Evolutionary conservation across 2,797 vertebrate genomes (phyloP).

Genomic region (Spea hammondii): DNA sequence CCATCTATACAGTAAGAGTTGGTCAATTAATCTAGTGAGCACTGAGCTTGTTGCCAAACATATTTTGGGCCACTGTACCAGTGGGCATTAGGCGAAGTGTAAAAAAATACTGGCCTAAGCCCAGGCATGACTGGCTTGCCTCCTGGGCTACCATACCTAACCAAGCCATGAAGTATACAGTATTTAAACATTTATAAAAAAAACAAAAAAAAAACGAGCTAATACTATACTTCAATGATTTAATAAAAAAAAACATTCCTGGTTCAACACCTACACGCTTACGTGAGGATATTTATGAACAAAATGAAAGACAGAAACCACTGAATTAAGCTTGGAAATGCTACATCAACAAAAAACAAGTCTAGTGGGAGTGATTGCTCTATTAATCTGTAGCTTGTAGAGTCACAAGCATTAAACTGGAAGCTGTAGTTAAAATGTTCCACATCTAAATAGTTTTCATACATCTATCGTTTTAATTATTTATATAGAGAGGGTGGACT

Average conservation of each 20-base stretch:
- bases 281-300: constrained; percentile 10
- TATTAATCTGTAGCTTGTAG: constrained; percentile 37
- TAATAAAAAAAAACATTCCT: not conserved
- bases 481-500: constrained; percentile 9
- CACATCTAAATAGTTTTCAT: constrained; percentile 17
- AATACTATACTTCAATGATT: too few relatives aligned
- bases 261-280: constrained; percentile 14
- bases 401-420: constrained; percentile 22
- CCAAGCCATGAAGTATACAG: too few relatives aligned
- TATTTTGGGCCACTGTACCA: too few relatives aligned
- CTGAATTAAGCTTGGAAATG: constrained; percentile 18
- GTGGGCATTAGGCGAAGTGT: too few relatives aligned
- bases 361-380: constrained; percentile 33
- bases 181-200: too few relatives aligned
- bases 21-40: too few relatives aligned
- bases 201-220: too few relatives aligned
- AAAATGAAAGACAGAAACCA: constrained; percentile 27
- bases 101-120: too few relatives aligned
- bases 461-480: constrained; percentile 36
- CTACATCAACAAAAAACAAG: constrained; percentile 23
- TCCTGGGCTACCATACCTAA: too few relatives aligned
- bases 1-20: too few relatives aligned
- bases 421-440: constrained; percentile 35
- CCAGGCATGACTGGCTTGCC: too few relatives aligned
- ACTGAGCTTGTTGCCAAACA: too few relatives aligned